phyloP scores from a whole-genome alignment of 1,140 invertebrate species.

The Episyrphus balteatus region DNA sequence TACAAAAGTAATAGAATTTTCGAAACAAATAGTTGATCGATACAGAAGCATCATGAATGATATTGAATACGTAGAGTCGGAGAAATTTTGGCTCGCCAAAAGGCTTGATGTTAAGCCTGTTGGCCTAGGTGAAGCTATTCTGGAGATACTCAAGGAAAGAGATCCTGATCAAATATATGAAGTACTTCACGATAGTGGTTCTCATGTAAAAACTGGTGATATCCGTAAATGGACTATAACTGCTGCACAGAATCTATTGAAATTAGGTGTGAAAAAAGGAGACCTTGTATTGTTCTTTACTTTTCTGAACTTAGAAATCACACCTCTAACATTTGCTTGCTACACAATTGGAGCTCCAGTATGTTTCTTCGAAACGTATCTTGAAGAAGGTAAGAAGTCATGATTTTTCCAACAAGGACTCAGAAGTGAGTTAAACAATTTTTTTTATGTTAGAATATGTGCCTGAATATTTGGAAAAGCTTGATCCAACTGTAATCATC shows the following conservation, averaged over 20 bases:
- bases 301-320: not conserved
- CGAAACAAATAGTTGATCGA: too few species aligned
- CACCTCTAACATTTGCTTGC: not conserved
- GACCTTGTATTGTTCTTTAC: slow-evolving; percentile 2
- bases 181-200: not conserved
- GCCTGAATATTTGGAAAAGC: too few species aligned
- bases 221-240: not conserved
- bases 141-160: too few species aligned
- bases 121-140: too few species aligned
- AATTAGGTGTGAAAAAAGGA: not conserved
- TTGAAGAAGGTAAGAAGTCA: slow-evolving; percentile 1
- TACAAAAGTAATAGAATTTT: too few species aligned
- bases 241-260: slow-evolving; percentile 2
- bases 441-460: too few species aligned
- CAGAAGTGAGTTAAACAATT: too few species aligned
- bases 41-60: too few species aligned
- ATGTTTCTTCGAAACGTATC: not conserved
- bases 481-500: not conserved
- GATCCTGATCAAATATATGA: slow-evolving; percentile 1
- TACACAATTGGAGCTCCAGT: slow-evolving; percentile 2
- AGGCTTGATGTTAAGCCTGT: too few species aligned
- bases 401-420: too few species aligned
- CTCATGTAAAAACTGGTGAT: not conserved
- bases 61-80: not conserved
- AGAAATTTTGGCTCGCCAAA: not conserved